A percentile compares a stretch with the other conserved stretches of the same genome.
Evolutionary conservation across 2,113 vertebrate genomes (phyloP).

Genomic region (Prietella phreatophila): DNA sequence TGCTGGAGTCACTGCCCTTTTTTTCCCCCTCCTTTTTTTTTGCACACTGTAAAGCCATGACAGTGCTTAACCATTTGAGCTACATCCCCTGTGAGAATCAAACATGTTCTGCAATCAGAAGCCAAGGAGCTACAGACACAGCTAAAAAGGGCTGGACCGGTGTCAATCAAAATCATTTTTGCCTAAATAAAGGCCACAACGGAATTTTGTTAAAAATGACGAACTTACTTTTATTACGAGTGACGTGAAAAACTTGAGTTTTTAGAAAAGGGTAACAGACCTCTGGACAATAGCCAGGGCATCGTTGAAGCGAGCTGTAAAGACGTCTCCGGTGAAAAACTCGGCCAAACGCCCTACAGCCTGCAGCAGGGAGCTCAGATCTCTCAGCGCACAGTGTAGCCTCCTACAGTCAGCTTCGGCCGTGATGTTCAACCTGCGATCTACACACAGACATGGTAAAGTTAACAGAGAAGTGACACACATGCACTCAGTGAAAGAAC

Average conservation of each 20-base stretch:
- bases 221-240: background rate
- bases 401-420: slow-evolving; percentile 93
- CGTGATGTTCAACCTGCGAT: slow-evolving; percentile 88
- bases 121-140: too few relatives aligned
- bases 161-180: too few relatives aligned
- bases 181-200: too few relatives aligned
- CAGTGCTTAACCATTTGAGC: too few relatives aligned
- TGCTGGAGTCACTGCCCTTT: background rate
- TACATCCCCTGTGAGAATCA: too few relatives aligned
- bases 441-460: slow-evolving; percentile 63
- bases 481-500: background rate
- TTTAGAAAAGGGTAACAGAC: slow-evolving; percentile 61
- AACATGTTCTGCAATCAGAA: too few relatives aligned
- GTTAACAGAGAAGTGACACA: background rate
- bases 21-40: too few relatives aligned
- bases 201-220: background rate
- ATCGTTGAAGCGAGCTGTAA: slow-evolving; percentile 85
- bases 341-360: slow-evolving; percentile 90
- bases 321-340: slow-evolving; percentile 91
- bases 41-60: too few relatives aligned
- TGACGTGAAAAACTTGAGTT: background rate
- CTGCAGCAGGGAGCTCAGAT: slow-evolving; percentile 94
- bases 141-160: too few relatives aligned
- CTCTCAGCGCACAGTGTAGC: slow-evolving; percentile 91
- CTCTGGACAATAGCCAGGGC: slow-evolving; percentile 92